phyloP scores from a whole-genome alignment of 1,140 invertebrate species.

The Musca domestica region DNA sequence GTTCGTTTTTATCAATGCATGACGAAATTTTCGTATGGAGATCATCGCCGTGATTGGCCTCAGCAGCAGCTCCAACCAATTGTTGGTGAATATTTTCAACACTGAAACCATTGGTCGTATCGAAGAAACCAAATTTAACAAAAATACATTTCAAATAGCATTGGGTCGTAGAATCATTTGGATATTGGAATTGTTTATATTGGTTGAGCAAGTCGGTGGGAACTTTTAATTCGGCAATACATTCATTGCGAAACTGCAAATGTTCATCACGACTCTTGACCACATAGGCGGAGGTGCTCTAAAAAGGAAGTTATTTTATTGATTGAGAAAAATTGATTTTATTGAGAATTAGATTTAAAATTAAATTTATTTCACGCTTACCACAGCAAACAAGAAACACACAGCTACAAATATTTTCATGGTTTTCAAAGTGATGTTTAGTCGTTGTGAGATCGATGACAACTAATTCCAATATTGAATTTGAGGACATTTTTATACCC shows the following conservation, averaged over 20 bases:
- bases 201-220: constrained; percentile 38
- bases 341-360: too few relatives aligned
- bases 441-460: too few relatives aligned
- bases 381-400: constrained; percentile 7
- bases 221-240: constrained; percentile 37
- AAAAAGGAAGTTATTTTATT: constrained; percentile 25
- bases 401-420: constrained; percentile 1
- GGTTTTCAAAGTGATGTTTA: too few relatives aligned
- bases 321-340: background rate
- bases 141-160: constrained; percentile 51
- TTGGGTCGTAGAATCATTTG: constrained; percentile 41
- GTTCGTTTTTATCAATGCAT: constrained; percentile 45
- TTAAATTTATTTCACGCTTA: background rate
- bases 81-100: constrained; percentile 44
- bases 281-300: constrained; percentile 37
- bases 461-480: too few relatives aligned
- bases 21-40: constrained; percentile 33
- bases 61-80: constrained; percentile 28
- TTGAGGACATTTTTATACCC: too few relatives aligned
- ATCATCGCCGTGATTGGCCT: constrained; percentile 32
- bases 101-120: constrained; percentile 38
- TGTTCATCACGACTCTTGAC: constrained; percentile 40
- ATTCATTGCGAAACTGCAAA: constrained; percentile 37
- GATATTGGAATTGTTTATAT: constrained; percentile 42
- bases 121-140: constrained; percentile 43